phyloP scores from a whole-genome alignment of 2,888 invertebrate genomes.

The Hydraecia micacea region DNA sequence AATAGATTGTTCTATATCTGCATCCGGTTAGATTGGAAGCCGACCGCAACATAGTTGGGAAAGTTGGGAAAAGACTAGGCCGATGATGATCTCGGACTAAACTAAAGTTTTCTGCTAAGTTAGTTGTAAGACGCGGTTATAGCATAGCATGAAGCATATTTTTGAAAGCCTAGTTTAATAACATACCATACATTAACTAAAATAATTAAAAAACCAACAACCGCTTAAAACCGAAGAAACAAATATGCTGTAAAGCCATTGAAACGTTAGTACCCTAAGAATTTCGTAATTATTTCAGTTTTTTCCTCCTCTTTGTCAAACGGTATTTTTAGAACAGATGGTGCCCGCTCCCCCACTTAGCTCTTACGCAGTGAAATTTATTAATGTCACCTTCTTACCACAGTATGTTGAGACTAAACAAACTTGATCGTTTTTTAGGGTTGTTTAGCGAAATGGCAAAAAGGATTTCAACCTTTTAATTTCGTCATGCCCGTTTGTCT shows the following conservation, averaged over 20 bases:
- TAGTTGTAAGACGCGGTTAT: background rate
- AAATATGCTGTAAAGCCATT: no score
- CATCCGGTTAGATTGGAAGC: background rate
- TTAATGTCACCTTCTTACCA: background rate
- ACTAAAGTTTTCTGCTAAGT: background rate
- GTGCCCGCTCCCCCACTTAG: conserved; percentile 26
- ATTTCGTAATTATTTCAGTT: background rate
- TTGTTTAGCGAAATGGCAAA: background rate
- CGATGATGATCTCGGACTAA: no score
- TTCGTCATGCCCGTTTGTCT: background rate
- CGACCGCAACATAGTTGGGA: background rate
- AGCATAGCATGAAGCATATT: background rate
- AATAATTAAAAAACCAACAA: background rate
- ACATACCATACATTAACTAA: background rate
- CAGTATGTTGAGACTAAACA: background rate
- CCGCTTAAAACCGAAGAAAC: background rate
- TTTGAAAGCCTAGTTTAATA: background rate
- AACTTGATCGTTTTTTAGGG: background rate
- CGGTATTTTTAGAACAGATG: conserved; percentile 32
- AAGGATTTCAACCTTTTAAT: background rate
- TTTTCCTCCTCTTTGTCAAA: background rate
- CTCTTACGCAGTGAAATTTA: background rate
- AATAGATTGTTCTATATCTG: background rate
- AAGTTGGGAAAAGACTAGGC: background rate
- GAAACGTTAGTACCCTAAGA: background rate